Evolutionary conservation across 2,888 invertebrate genomes (phyloP).

Genomic region (Nymphalis polychloros): DNA sequence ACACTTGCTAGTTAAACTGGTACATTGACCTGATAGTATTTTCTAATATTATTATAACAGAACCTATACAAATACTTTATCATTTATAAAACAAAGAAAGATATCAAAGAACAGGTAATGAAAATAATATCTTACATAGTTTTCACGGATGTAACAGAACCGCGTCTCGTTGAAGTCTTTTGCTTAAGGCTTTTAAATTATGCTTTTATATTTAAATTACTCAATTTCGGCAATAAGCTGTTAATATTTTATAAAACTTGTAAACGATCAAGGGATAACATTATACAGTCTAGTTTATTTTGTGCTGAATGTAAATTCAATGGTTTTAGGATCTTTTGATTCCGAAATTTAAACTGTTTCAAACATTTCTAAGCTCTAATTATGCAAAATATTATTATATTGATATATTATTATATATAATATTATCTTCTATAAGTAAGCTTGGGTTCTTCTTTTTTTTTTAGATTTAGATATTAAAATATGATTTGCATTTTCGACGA

Average conservation of each 20-base stretch:
- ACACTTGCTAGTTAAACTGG: neutral
- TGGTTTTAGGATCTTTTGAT: no score
- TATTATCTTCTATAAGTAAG: slow-evolving; percentile 12
- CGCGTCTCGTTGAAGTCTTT: slow-evolving; percentile 78
- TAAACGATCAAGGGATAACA: neutral
- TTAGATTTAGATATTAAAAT: slow-evolving; percentile 26
- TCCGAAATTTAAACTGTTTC: no score
- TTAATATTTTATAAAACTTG: neutral
- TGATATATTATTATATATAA: neutral
- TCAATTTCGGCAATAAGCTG: neutral
- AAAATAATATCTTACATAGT: neutral
- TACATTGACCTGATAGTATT: slow-evolving; percentile 6
- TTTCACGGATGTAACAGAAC: slow-evolving; percentile 27
- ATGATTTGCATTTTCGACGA: slow-evolving; percentile 36
- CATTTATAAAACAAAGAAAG: neutral
- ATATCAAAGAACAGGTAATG: neutral
- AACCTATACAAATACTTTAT: neutral
- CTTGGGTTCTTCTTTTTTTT: slow-evolving; percentile 25
- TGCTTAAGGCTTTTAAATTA: slow-evolving; percentile 63
- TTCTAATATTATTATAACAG: neutral
- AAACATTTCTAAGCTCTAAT: neutral
- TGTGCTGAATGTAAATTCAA: no score
- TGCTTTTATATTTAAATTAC: neutral
- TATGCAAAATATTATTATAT: neutral
- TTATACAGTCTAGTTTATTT: neutral